A percentile compares a stretch with the other conserved stretches of the same genome.
Conservation (phyloP, 2,888 invertebrate species). For the Agrilus cyanescens region DNA sequence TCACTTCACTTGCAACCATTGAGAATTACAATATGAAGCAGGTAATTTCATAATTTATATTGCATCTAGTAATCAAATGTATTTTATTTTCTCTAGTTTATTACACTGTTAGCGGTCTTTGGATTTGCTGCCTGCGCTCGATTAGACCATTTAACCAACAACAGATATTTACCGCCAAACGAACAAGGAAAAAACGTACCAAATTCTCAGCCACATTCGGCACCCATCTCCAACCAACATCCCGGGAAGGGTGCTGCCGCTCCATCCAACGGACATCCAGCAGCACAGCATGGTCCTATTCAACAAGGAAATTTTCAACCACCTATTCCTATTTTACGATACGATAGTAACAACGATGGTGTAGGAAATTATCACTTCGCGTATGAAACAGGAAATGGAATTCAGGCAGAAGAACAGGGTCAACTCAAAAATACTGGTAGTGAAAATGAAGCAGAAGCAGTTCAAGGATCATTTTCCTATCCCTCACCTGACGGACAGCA, state of each 20-base stretch:
- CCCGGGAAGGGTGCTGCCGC: slow-evolving; percentile 8
- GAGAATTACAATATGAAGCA: too few species aligned
- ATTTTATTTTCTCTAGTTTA: slow-evolving; percentile 8
- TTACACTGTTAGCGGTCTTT: slow-evolving; percentile 19
- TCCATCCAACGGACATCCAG: slow-evolving; percentile 1
- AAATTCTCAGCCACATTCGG: slow-evolving; percentile 11
- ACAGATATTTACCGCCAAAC: slow-evolving; percentile 8
- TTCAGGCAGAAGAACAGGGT: slow-evolving; percentile 25
- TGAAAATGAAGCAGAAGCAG: slow-evolving; percentile 15
- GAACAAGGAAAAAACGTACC: slow-evolving; percentile 7
- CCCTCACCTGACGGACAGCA: slow-evolving; percentile 27
- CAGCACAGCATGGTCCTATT: slow-evolving; percentile 1
- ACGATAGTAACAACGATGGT: slow-evolving; percentile 21
- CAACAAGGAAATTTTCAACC: slow-evolving; percentile 1
- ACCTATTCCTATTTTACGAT: slow-evolving; percentile 16
- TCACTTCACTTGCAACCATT: too few species aligned
- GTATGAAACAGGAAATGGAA: slow-evolving; percentile 21
- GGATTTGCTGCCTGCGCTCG: slow-evolving; percentile 23
- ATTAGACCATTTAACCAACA: slow-evolving; percentile 15
- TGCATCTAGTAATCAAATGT: neutral
- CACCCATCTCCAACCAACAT: neutral
- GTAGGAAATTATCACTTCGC: slow-evolving; percentile 21
- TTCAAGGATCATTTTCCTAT: slow-evolving; percentile 26
- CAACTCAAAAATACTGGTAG: slow-evolving; percentile 7
- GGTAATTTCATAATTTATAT: too few species aligned